Conservation (phyloP, 1,140 invertebrate genomes). For the Drosophila parvula region DNA sequence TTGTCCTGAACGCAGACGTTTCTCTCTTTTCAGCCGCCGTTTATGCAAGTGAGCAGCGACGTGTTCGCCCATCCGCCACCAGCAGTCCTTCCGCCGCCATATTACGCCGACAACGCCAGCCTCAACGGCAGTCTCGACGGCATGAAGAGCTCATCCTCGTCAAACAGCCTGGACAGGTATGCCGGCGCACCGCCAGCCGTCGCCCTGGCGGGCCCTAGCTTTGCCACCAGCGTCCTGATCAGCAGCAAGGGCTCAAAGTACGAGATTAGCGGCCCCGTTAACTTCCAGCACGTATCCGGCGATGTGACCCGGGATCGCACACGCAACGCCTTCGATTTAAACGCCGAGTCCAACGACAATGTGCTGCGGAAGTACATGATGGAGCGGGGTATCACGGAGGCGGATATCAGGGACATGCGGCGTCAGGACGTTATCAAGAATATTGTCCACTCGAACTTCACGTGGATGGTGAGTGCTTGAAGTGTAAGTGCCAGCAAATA, state of each 20-base stretch:
- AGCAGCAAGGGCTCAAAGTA: slow-evolving; percentile 74
- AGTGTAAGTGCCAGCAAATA: no score
- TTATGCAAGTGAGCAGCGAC: slow-evolving; percentile 69
- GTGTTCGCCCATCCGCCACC: slow-evolving; percentile 64
- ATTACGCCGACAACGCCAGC: slow-evolving; percentile 40
- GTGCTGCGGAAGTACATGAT: slow-evolving; percentile 79
- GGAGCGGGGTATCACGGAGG: slow-evolving; percentile 70
- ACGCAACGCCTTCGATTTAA: slow-evolving; percentile 73
- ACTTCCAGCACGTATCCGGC: slow-evolving; percentile 74
- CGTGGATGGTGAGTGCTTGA: slow-evolving; percentile 65
- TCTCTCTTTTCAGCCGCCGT: slow-evolving; percentile 63
- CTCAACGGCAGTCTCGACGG: slow-evolving; percentile 30
- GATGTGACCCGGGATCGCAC: slow-evolving; percentile 76
- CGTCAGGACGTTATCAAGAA: slow-evolving; percentile 67
- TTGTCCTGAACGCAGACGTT: slow-evolving; percentile 21
- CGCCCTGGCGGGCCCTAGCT: slow-evolving; percentile 62
- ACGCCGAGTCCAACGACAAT: slow-evolving; percentile 61
- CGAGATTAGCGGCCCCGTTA: slow-evolving; percentile 75
- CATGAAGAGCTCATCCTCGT: slow-evolving; percentile 63
- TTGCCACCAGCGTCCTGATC: slow-evolving; percentile 56
- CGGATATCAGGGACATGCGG: slow-evolving; percentile 60
- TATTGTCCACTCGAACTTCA: slow-evolving; percentile 75
- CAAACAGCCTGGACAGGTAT: slow-evolving; percentile 64
- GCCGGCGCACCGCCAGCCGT: slow-evolving; percentile 26
- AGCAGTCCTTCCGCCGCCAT: slow-evolving; percentile 63